Conservation (phyloP, 2,113 vertebrate genomes). For the Tragelaphus strepsiceros region DNA sequence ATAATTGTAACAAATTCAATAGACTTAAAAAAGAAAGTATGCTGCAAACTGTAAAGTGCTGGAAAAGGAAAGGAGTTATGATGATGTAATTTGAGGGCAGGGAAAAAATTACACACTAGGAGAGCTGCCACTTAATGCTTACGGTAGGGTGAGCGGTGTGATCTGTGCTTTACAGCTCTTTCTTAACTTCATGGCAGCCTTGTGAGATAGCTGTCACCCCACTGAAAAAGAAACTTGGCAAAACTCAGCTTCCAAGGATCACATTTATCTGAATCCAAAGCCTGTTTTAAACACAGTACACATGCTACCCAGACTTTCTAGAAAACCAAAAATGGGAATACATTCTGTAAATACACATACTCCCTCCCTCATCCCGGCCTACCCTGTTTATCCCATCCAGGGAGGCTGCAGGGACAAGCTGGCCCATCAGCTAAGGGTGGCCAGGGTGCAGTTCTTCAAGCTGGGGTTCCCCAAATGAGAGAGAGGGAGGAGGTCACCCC, state of each 20-base stretch:
- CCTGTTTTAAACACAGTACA: neutral
- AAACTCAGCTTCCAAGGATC: neutral
- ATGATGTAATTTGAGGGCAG: neutral
- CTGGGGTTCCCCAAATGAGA: neutral
- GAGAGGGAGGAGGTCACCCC: neutral
- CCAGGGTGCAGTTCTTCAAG: neutral
- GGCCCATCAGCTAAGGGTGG: neutral
- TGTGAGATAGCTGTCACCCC: neutral
- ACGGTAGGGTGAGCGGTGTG: neutral
- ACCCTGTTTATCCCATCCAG: neutral
- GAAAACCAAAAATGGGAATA: neutral
- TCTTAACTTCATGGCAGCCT: neutral
- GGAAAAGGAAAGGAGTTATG: neutral
- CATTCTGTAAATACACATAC: neutral
- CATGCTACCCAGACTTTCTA: neutral
- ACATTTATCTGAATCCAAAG: neutral
- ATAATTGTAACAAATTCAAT: neutral
- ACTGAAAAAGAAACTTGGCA: neutral
- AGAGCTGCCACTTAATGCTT: neutral
- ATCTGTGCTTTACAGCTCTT: neutral
- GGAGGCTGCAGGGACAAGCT: neutral
- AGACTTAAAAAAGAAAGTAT: neutral
- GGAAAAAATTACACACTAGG: neutral
- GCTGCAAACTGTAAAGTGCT: neutral
- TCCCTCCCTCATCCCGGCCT: too few species aligned